phyloP scores from a whole-genome alignment of 2,113 vertebrate species.

The Hyperopisus bebe region DNA sequence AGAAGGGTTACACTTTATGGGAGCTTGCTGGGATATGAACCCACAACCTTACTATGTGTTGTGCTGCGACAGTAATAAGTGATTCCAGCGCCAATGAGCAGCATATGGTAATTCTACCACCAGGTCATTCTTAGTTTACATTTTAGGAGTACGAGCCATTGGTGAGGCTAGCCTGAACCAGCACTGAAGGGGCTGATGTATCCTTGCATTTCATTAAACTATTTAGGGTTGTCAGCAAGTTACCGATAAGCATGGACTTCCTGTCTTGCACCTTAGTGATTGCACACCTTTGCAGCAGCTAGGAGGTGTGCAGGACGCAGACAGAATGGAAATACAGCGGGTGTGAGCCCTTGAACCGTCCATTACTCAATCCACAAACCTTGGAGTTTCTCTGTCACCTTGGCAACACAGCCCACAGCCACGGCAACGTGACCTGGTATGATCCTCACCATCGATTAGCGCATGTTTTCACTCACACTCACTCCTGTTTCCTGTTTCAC shows the following conservation, averaged over 20 bases:
- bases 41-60: neutral
- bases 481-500: conserved; percentile 22
- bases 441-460: conserved; percentile 60
- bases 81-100: neutral
- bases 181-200: neutral
- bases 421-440: conserved; percentile 77
- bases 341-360: conserved; percentile 74
- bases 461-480: conserved; percentile 30
- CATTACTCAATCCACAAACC: conserved; percentile 71
- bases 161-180: neutral
- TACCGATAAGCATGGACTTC: neutral
- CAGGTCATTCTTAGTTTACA: neutral
- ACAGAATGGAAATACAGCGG: conserved; percentile 50
- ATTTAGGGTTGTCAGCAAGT: neutral
- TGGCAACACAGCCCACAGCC: conserved; percentile 62
- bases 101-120: neutral
- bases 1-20: neutral
- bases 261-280: conserved; percentile 33
- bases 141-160: neutral
- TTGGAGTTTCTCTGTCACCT: conserved; percentile 86
- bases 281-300: conserved; percentile 68
- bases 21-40: neutral
- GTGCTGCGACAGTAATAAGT: neutral
- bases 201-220: neutral
- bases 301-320: conserved; percentile 77